phyloP scores from a whole-genome alignment of 2,113 vertebrate genomes.

The Dissostichus mawsoni region DNA sequence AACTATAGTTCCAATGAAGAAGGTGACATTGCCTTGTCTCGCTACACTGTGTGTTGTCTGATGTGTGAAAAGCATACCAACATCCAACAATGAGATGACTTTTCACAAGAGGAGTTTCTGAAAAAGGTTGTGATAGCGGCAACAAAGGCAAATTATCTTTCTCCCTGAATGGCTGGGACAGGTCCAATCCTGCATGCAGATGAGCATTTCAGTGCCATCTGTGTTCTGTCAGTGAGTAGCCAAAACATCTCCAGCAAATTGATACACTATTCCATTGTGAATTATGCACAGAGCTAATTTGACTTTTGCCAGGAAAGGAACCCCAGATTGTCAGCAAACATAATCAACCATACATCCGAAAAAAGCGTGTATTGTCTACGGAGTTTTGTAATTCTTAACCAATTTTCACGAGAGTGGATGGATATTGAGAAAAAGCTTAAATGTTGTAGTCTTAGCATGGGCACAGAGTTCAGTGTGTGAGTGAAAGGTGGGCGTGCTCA shows the following conservation, averaged over 20 bases:
- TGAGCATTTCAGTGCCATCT: constrained; percentile 41
- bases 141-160: neutral
- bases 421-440: neutral
- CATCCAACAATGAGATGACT: neutral
- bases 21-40: neutral
- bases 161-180: constrained; percentile 27
- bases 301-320: constrained; percentile 8
- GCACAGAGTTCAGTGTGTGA: constrained; percentile 10
- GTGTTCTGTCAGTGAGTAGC: constrained; percentile 25
- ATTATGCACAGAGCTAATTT: neutral
- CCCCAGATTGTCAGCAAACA: neutral
- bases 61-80: neutral
- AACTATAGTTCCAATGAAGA: neutral
- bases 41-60: neutral
- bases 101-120: neutral
- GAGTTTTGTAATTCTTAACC: neutral
- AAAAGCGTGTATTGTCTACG: too few relatives aligned
- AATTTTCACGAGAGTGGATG: too few relatives aligned
- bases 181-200: constrained; percentile 48
- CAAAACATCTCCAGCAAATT: constrained; percentile 33
- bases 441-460: constrained; percentile 16
- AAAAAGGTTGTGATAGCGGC: neutral
- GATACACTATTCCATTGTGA: neutral
- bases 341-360: neutral
- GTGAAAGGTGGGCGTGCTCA: neutral